Conservation (phyloP, 2,797 vertebrate species). For the Sphenopsis melanotis region DNA sequence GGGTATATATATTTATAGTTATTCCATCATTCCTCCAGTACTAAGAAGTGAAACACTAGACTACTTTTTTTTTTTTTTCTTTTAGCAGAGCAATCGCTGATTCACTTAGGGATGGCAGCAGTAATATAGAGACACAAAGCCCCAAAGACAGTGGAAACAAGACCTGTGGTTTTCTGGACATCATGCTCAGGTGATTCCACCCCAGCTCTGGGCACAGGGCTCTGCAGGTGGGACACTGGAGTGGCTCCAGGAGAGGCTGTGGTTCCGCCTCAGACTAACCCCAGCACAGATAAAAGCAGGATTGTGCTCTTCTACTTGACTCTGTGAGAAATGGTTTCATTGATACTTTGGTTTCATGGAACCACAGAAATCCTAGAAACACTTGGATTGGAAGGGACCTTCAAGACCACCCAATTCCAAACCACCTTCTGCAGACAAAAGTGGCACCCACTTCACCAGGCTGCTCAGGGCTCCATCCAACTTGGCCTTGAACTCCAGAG, state of each 20-base stretch:
- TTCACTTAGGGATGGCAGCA: not conserved
- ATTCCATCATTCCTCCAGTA: not conserved
- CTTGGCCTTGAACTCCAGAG: not conserved
- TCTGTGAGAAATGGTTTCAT: not conserved
- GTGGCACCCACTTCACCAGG: too few relatives aligned
- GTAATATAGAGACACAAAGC: not conserved
- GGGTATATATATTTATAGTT: not conserved
- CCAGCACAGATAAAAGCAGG: not conserved
- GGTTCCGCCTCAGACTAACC: not conserved
- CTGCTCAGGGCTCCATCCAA: not conserved
- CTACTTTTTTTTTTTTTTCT: not conserved
- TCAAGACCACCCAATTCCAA: not conserved
- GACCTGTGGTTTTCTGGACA: not conserved
- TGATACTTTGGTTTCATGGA: not conserved
- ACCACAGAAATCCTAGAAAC: not conserved
- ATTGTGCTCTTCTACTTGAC: not conserved
- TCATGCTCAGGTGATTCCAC: not conserved
- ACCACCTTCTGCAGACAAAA: rapidly evolving
- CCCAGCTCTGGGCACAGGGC: not conserved
- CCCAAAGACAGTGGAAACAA: not conserved
- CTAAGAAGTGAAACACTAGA: not conserved
- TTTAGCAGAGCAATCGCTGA: not conserved
- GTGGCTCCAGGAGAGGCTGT: not conserved
- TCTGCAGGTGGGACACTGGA: rapidly evolving
- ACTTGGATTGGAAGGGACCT: not conserved